Evolutionary conservation across 2,113 vertebrate species (phyloP).

Genomic region (Seriola rivoliana): DNA sequence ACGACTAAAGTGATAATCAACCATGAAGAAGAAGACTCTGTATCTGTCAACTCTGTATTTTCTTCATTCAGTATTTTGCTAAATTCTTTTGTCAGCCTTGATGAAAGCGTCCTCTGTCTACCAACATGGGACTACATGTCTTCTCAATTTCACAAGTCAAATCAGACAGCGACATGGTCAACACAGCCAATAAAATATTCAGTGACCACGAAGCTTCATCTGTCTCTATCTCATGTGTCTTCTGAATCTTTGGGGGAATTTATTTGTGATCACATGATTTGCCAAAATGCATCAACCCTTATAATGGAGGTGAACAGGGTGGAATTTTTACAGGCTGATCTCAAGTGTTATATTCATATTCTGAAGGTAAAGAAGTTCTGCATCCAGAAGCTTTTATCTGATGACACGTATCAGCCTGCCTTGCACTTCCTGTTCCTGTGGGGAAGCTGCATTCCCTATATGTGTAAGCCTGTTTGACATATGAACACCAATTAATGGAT

Average conservation of each 20-base stretch:
- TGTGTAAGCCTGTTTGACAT: background rate
- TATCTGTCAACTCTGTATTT: background rate
- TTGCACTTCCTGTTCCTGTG: constrained; percentile 65
- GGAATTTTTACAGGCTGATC: background rate
- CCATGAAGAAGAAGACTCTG: too few species aligned
- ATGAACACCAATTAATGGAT: background rate
- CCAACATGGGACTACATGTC: background rate
- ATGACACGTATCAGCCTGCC: constrained; percentile 25
- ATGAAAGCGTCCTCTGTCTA: background rate
- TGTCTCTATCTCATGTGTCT: background rate
- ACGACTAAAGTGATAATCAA: background rate
- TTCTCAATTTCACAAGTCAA: constrained; percentile 4
- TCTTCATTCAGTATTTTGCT: background rate
- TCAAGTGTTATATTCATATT: background rate
- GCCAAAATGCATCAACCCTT: background rate
- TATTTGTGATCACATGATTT: background rate
- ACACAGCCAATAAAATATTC: background rate
- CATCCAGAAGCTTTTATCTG: constrained; percentile 19
- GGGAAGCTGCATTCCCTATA: background rate
- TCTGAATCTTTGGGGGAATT: background rate
- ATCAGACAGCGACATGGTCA: background rate
- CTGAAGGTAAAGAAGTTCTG: background rate
- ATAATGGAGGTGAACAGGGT: constrained; percentile 12
- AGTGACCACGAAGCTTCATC: background rate
- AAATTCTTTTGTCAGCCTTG: background rate